These are phyloP conservation scores for Platysternon megacephalum DNA, from an alignment of 2,113 vertebrate species.

Conservation along the genomic window DNA sequence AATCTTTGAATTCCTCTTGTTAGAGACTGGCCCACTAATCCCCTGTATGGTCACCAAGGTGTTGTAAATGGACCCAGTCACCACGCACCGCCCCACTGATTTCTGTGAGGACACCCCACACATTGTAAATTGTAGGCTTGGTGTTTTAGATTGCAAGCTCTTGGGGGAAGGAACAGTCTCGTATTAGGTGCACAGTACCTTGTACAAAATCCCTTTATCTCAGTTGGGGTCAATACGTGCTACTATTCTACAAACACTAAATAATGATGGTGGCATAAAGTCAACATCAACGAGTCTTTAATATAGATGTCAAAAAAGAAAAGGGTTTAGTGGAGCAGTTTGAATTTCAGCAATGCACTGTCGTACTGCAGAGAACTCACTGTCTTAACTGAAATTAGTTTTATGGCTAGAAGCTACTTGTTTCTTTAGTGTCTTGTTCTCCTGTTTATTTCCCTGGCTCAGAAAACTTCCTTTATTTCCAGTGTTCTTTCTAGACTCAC, in stretches of 20 bases:
- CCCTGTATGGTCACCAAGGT: background rate
- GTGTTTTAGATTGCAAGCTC: background rate
- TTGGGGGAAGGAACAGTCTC: background rate
- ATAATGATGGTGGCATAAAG: background rate
- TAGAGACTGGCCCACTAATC: background rate
- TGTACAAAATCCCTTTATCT: background rate
- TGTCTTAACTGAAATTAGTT: background rate
- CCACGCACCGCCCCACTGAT: background rate
- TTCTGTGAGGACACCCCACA: background rate
- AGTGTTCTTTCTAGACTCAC: background rate
- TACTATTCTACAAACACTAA: background rate
- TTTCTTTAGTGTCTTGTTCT: background rate
- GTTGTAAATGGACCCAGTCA: background rate
- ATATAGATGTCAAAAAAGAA: background rate
- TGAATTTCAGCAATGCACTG: background rate
- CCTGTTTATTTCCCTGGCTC: background rate
- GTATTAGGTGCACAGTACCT: background rate
- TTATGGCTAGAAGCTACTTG: background rate
- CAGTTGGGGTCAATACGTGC: rapidly evolving
- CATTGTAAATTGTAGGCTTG: background rate
- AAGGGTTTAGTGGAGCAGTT: background rate
- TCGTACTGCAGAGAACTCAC: background rate
- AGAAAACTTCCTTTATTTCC: background rate
- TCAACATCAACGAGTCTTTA: background rate
- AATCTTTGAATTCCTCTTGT: background rate